Base-by-base conservation (phyloP, 2,113 vertebrate species). In the Callaeas wilsoni region DNA sequence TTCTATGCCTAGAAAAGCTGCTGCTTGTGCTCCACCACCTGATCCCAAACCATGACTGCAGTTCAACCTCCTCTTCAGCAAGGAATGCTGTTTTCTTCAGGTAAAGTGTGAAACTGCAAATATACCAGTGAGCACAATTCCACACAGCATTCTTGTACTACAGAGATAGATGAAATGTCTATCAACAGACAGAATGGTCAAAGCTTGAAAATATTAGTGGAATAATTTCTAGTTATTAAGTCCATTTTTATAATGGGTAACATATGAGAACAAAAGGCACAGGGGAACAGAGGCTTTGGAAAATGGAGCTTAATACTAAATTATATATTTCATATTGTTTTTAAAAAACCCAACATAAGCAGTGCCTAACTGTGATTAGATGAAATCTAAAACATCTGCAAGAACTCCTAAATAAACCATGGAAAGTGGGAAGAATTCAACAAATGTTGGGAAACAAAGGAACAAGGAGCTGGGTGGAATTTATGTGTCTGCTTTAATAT, bases 361-460 rank as follows among this genome's bases (percentile, higher is more conserved):
- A 85, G 53, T 94, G 59, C 47, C 94, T 91, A 91, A 53, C 71
- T 92, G 19, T 41, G 77, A 90, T 92, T 86, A 96, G 83, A 93
- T 77, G 55, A 96, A 94, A 97, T 94, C 75, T 81, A 81, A 95
- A 93, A 87, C 93, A 96, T 97, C 87, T 96, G 94, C 64, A 77
- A 83, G 56, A 81, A 27, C 75, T 88, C 85, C 67, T 84, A 90
- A 89, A 84, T 91, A 95, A 95, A 81, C 64, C 63, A 84, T 41
- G 39, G 71, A 74, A 93, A 88, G 47, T 59, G 47, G 59, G 85
- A 93, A 88, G 82, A 96, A 84, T 96, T 84, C 35, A 84, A n/a
- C 50, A 63, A 96, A 93, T 80, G 44, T 19, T 94, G 87, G 60
- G 68, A 80, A 90, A 92, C 75, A 85, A 88, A 93, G 89, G 84